Percentiles rank a stretch among this genome's conserved stretches.
These are phyloP conservation scores for Pygmarrhopalites habei DNA, from an alignment of 1,140 invertebrate genomes.

Conservation along the genomic window DNA sequence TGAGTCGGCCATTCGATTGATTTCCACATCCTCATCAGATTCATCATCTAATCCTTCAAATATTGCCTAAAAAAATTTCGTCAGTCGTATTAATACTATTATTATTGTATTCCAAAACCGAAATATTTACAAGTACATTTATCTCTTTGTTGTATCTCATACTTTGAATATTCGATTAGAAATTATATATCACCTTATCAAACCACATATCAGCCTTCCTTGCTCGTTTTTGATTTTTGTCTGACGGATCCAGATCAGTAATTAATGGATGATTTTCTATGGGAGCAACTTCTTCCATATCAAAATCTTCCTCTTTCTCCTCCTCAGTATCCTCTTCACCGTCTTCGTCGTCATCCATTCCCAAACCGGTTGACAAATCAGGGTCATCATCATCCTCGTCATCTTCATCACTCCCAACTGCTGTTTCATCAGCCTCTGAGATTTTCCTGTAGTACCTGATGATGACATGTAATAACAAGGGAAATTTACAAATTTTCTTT, in stretches of 20 bases:
- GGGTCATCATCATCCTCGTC: constrained; percentile 3
- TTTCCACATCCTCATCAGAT: constrained; percentile 76
- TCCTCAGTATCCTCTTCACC: constrained; percentile 42
- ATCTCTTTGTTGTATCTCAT: too few relatives aligned
- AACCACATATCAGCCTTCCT: constrained; percentile 83
- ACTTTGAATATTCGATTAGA: too few relatives aligned
- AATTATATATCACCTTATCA: constrained; percentile 66
- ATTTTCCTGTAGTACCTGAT: background rate
- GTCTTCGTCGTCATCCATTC: constrained; percentile 40
- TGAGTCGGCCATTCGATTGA: constrained; percentile 66
- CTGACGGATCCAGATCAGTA: constrained; percentile 70
- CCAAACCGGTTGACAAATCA: background rate
- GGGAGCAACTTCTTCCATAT: constrained; percentile 44
- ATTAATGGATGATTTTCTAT: constrained; percentile 64
- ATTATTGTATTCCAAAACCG: too few relatives aligned
- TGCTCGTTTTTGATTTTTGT: constrained; percentile 60
- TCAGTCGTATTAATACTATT: too few relatives aligned
- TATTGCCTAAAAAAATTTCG: constrained; percentile 55
- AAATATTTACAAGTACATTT: too few relatives aligned
- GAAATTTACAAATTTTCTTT: background rate
- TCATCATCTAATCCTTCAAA: constrained; percentile 76
- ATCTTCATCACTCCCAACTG: background rate
- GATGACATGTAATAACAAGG: background rate
- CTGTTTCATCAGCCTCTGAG: constrained; percentile 17
- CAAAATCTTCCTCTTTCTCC: constrained; percentile 48